Evolutionary conservation across 2,888 invertebrate genomes (phyloP).

Genomic region (Baronia brevicornis): DNA sequence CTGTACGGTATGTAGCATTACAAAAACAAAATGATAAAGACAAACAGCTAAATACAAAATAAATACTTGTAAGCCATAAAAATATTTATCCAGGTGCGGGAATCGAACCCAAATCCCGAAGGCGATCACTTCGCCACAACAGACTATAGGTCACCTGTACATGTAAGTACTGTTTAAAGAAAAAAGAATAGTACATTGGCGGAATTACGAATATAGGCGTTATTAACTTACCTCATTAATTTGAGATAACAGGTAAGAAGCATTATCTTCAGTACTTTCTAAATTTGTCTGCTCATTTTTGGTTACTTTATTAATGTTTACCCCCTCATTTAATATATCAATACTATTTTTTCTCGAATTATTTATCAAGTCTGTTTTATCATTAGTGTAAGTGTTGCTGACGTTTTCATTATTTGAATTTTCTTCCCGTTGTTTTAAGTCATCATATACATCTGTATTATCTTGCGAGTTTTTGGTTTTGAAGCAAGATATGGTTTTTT

Average conservation of each 20-base stretch:
- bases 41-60: too few species aligned
- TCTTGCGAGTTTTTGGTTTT: slow-evolving; percentile 64
- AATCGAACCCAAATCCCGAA: too few species aligned
- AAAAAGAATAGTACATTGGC: not conserved
- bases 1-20: too few species aligned
- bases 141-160: too few species aligned
- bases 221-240: slow-evolving; percentile 46
- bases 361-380: slow-evolving; percentile 59
- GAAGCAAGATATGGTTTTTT: slow-evolving; percentile 66
- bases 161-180: too few species aligned
- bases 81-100: too few species aligned
- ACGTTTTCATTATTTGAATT: slow-evolving; percentile 62
- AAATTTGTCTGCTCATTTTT: slow-evolving; percentile 35
- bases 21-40: too few species aligned
- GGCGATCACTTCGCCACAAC: too few species aligned
- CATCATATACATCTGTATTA: slow-evolving; percentile 60
- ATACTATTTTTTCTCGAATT: slow-evolving; percentile 51
- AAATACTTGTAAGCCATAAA: too few species aligned
- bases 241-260: slow-evolving; percentile 43
- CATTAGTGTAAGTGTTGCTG: slow-evolving; percentile 50
- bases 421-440: slow-evolving; percentile 56
- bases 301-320: slow-evolving; percentile 41
- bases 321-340: slow-evolving; percentile 51
- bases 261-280: slow-evolving; percentile 50
- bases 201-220: not conserved